Evolutionary conservation across 2,113 vertebrate species (phyloP).

Genomic region (Eulacestoma nigropectus): DNA sequence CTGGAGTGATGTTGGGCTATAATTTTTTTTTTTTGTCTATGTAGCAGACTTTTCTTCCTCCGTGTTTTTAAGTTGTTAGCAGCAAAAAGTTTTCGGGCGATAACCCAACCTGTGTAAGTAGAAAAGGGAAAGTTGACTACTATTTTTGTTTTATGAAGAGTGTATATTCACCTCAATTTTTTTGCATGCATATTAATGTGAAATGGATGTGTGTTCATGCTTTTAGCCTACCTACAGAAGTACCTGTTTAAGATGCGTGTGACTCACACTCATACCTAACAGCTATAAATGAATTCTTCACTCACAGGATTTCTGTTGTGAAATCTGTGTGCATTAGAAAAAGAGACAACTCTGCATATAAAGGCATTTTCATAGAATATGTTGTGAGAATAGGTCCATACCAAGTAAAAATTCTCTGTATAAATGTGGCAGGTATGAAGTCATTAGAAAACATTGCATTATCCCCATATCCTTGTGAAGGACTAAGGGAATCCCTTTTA

Average conservation of each 20-base stretch:
- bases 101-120: not conserved
- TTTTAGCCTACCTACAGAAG: not conserved
- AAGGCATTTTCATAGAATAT: not conserved
- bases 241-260: not conserved
- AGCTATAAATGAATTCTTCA: not conserved
- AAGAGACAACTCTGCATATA: not conserved
- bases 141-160: not conserved
- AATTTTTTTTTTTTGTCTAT: not conserved
- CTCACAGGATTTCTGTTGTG: not conserved
- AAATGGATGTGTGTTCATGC: not conserved
- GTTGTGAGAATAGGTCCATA: not conserved
- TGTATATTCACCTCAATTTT: not conserved
- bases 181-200: not conserved
- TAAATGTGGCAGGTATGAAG: not conserved
- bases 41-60: not conserved
- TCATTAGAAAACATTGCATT: not conserved
- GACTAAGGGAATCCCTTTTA: not conserved
- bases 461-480: not conserved
- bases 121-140: not conserved
- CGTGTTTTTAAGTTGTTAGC: not conserved
- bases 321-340: not conserved
- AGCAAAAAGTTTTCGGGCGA: not conserved
- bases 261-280: not conserved
- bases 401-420: not conserved
- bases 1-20: not conserved